Conservation (phyloP, 2,888 invertebrate species). For the Amiota mariae region DNA sequence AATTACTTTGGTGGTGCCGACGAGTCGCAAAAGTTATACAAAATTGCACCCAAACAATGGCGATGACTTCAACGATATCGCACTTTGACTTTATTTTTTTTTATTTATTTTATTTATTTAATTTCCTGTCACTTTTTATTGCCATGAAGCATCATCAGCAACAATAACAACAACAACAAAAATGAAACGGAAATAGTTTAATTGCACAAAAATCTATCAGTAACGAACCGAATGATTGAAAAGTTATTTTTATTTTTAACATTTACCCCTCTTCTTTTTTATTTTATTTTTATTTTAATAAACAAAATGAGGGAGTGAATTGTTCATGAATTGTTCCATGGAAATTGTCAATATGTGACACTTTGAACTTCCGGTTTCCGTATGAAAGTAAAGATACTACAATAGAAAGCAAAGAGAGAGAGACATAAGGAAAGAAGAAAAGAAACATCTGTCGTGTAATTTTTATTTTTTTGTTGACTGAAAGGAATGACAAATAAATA, state of each 20-base stretch:
- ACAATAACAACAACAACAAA: constrained; percentile 35
- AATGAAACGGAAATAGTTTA: constrained; percentile 68
- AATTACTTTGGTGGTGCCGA: constrained; percentile 46
- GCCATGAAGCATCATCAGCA: neutral
- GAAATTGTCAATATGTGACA: constrained; percentile 62
- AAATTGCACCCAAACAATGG: too few species aligned
- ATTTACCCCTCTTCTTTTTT: too few species aligned
- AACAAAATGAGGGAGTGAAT: too few species aligned
- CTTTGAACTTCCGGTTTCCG: constrained; percentile 62
- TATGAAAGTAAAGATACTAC: constrained; percentile 10
- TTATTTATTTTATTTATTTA: constrained; percentile 17
- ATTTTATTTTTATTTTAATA: too few species aligned
- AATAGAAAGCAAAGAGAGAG: too few species aligned
- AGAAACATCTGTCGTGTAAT: too few species aligned
- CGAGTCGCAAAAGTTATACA: constrained; percentile 46
- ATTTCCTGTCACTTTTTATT: constrained; percentile 13
- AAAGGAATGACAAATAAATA: too few species aligned
- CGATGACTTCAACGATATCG: too few species aligned
- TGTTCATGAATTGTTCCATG: too few species aligned
- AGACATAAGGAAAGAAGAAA: too few species aligned
- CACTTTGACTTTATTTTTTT: neutral
- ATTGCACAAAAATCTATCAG: constrained; percentile 46
- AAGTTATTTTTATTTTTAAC: neutral
- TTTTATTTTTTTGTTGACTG: too few species aligned
- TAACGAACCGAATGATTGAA: constrained; percentile 6